Conservation (phyloP, 2,113 vertebrate species). For the Aplodontia rufa region DNA sequence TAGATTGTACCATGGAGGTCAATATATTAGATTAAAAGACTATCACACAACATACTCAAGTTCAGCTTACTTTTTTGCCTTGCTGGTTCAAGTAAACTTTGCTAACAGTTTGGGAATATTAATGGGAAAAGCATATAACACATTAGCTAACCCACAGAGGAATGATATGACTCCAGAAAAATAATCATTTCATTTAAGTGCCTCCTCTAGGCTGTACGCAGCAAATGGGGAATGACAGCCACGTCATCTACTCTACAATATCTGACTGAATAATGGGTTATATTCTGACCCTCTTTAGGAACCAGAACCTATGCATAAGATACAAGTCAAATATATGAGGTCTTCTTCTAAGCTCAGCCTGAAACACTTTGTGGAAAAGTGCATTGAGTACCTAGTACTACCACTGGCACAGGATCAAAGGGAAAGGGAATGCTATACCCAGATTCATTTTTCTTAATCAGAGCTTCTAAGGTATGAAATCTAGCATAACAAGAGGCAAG, state of each 20-base stretch:
- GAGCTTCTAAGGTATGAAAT: not conserved
- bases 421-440: not conserved
- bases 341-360: not conserved
- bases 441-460: not conserved
- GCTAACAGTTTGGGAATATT: not conserved
- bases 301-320: not conserved
- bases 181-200: not conserved
- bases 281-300: not conserved
- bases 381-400: not conserved
- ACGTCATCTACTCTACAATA: not conserved
- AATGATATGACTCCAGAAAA: not conserved
- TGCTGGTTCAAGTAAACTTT: conserved; percentile 3
- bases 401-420: not conserved
- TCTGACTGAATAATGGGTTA: not conserved
- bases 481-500: not conserved
- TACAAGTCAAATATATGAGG: not conserved
- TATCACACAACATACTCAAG: not conserved
- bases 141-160: not conserved
- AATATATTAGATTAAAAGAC: not conserved
- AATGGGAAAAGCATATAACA: not conserved
- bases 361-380: not conserved
- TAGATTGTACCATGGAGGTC: not conserved
- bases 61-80: conserved; percentile 20
- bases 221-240: not conserved
- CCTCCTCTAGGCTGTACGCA: not conserved